Conservation (phyloP, 2,113 vertebrate species). For the Lycaon pictus region DNA sequence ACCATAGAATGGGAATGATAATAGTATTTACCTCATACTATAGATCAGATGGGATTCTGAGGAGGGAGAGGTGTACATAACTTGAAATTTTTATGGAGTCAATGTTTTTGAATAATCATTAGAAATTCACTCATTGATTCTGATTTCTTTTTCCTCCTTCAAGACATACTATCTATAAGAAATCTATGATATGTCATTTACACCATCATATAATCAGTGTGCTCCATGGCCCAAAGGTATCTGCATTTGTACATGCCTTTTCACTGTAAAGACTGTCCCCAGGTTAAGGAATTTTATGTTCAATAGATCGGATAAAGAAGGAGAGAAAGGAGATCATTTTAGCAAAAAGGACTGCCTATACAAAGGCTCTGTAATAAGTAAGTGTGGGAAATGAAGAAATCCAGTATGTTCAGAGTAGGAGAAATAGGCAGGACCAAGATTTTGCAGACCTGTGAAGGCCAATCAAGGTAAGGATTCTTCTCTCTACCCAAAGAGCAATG, state of each 20-base stretch:
- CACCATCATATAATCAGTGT: background rate
- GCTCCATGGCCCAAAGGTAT: background rate
- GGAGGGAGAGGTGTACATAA: background rate
- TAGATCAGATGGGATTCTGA: background rate
- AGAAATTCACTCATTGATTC: background rate
- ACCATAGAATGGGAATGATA: background rate
- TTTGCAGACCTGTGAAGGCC: background rate
- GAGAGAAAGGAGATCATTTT: background rate
- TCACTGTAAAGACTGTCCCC: background rate
- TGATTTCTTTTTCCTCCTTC: background rate
- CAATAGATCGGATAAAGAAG: background rate
- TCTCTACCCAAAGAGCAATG: background rate
- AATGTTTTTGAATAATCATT: background rate
- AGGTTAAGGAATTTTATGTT: background rate
- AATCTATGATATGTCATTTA: background rate
- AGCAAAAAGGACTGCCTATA: background rate
- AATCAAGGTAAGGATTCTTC: background rate
- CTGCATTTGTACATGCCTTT: background rate
- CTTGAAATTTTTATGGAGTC: background rate
- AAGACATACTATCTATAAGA: background rate
- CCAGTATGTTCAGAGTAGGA: background rate
- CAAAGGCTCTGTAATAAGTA: background rate
- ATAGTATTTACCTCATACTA: background rate
- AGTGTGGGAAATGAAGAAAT: slow-evolving; percentile 1
- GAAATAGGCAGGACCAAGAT: background rate